A percentile compares a stretch with the other conserved stretches of the same genome.
These are phyloP conservation scores for Lerista edwardsae DNA, from an alignment of 2,797 vertebrate species.

Conservation along the genomic window DNA sequence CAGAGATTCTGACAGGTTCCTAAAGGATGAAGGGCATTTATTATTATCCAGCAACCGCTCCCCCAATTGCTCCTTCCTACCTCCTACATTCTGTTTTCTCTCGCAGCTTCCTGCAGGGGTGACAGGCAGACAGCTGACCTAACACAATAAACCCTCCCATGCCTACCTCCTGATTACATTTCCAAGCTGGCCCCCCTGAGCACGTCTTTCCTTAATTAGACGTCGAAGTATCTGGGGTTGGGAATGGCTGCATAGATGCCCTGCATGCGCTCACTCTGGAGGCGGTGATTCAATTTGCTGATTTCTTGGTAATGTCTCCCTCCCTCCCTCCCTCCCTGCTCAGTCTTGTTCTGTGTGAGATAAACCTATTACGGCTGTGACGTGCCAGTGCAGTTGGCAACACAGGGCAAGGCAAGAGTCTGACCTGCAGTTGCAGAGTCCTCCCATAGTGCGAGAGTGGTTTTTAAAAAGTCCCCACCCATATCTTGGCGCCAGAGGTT, in stretches of 20 bases:
- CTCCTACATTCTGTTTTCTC: neutral
- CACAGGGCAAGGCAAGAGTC: neutral
- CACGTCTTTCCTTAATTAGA: constrained; percentile 45
- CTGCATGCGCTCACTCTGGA: constrained; percentile 40
- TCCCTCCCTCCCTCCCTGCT: constrained; percentile 18
- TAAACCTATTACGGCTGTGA: constrained; percentile 34
- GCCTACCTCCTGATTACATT: constrained; percentile 41
- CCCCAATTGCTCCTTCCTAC: neutral
- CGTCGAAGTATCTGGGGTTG: constrained; percentile 52
- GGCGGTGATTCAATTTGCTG: constrained; percentile 58
- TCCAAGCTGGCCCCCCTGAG: constrained; percentile 7
- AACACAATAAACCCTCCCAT: constrained; percentile 42
- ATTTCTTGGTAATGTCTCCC: constrained; percentile 51
- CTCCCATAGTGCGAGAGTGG: neutral
- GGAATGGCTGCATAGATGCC: constrained; percentile 60
- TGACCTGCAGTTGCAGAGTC: neutral
- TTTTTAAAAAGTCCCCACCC: neutral
- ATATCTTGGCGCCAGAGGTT: neutral
- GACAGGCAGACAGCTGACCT: constrained; percentile 21
- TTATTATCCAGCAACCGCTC: neutral
- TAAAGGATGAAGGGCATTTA: neutral
- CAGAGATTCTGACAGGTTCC: neutral
- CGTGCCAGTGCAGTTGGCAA: neutral
- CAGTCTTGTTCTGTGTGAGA: constrained; percentile 6
- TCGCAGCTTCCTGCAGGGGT: rapidly evolving